Evolutionary conservation across 2,888 invertebrate species (phyloP), one percentile per base, ranked within the genome.

Genomic region (Leptinotarsa peninsularis): DNA sequence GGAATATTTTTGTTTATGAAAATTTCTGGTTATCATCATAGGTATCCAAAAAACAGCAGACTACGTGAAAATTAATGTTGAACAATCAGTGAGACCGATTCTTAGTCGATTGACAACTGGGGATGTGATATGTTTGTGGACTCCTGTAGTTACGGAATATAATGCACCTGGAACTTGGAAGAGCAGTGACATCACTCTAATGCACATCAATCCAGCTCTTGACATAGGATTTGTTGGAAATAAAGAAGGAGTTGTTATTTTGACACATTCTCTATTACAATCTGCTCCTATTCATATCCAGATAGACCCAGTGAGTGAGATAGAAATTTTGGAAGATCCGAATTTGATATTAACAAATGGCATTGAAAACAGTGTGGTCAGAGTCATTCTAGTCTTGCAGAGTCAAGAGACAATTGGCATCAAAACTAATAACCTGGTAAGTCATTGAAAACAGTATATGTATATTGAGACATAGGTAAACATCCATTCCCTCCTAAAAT

Each of bases 51-150:
- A 86, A 76, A 85, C 87, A 3, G 86, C 86, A 4, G 89, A 89
- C 82, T 89, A 88, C 78, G 77, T 89, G 4, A 88, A 88, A 78
- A 77, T 90, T 10, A 84, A 86, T 69, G 86, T 88, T 3, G 86
- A 86, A 66, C 87, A 88, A 80, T 84, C 87, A 14, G 86, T 89
- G 18, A 84, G 84, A 72, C 90, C 89, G 3, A 60, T 79, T 49
- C 79, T 86, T 72, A 86, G 86, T n/a, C 81, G 85, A 69, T 74
- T 91, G 67, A 89, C 88, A 7, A 87, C 90, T 67, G 92, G 91
- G 5, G 90, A 91, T 80, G 87, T 91, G 14, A 82, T 91, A 69
- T 92, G 92, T 81, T 89, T 91, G 81, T 86, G 85, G 78, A 89
- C 89, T 67, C 90, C 91, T 0, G 84, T 91, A n/a, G 84, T 88